Conservation (phyloP, 2,797 vertebrate species). For the Micromesistius poutassou region DNA sequence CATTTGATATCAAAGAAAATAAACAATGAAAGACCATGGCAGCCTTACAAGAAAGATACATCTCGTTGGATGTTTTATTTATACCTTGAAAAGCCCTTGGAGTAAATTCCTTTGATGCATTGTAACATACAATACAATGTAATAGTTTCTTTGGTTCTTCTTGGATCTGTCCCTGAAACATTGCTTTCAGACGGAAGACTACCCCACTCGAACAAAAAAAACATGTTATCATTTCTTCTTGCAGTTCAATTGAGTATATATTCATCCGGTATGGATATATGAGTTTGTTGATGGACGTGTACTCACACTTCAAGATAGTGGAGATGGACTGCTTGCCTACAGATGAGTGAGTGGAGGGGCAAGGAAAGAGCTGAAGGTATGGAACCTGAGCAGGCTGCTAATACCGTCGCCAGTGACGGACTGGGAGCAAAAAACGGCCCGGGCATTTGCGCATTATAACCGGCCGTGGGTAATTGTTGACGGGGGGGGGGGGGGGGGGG, state of each 20-base stretch:
- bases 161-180: conserved; percentile 28
- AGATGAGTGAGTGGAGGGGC: conserved; percentile 40
- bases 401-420: no score
- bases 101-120: conserved; percentile 37
- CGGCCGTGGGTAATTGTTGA: no score
- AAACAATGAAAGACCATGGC: neutral
- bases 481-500: no score
- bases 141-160: neutral
- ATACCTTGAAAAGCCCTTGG: conserved; percentile 22
- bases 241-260: conserved; percentile 29
- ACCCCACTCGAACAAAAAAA: neutral
- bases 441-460: no score
- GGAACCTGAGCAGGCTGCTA: conserved; percentile 3
- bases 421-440: no score
- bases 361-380: no score
- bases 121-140: conserved; percentile 10
- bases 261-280: no score
- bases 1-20: conserved; percentile 6
- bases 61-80: conserved; percentile 22
- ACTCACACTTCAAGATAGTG: no score
- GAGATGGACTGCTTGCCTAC: conserved; percentile 57
- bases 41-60: neutral
- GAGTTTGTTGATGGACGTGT: no score
- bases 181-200: neutral
- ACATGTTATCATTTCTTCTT: neutral